Conservation (phyloP, 2,888 invertebrate genomes). For the Protodeltote pygarga region DNA sequence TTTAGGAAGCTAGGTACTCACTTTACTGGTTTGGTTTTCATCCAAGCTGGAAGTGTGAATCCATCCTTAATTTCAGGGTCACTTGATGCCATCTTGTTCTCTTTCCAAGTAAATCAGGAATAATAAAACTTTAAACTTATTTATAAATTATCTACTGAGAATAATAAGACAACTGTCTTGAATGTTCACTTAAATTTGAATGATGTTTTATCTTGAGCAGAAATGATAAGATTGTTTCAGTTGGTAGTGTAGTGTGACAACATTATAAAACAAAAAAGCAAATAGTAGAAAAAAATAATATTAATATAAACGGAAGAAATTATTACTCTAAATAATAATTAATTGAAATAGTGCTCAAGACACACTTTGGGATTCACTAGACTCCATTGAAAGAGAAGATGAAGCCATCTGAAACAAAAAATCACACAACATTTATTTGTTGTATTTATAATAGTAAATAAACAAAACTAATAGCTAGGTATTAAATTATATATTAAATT, state of each 20-base stretch:
- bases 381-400: constrained; percentile 65
- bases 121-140: constrained; percentile 20
- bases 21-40: constrained; percentile 89
- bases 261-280: constrained; percentile 47
- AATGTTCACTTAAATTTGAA: constrained; percentile 58
- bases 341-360: constrained; percentile 66
- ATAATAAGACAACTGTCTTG: constrained; percentile 55
- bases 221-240: constrained; percentile 78
- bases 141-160: constrained; percentile 17
- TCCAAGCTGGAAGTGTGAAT: constrained; percentile 91
- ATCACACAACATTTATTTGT: constrained; percentile 1
- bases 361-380: constrained; percentile 72
- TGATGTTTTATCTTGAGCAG: constrained; percentile 79
- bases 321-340: constrained; percentile 47
- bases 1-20: too few species aligned
- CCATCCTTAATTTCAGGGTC: constrained; percentile 88
- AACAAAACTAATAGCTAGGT: too few species aligned
- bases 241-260: constrained; percentile 61
- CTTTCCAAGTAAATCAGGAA: constrained; percentile 13
- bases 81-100: constrained; percentile 76
- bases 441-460: background rate
- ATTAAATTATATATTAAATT: too few species aligned
- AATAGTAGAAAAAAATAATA: constrained; percentile 32
- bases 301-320: constrained; percentile 42
- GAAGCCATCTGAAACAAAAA: constrained; percentile 78